Base-by-base conservation (phyloP, 2,113 vertebrate genomes). In the Rhegmatorhina hoffmannsi region DNA sequence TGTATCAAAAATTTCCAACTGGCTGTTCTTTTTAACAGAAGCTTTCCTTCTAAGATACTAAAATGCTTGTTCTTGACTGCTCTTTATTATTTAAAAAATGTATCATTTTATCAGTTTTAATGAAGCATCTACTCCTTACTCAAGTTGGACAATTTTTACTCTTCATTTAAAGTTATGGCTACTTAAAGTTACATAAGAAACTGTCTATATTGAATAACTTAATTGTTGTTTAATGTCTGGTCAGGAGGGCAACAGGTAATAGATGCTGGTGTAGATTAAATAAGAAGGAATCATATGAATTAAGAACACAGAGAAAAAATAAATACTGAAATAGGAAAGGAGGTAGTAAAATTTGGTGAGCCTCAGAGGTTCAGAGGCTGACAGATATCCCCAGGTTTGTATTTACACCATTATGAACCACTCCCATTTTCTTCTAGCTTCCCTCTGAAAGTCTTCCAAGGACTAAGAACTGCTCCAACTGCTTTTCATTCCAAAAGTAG, bases 401-500 rank as follows among this genome's bases (percentile, higher is more conserved):
- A 40, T 90, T 74, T 67, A 29, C 12, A 89, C 60, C 5, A 0
- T 90, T 84, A 72, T 3, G n/a, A 83, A 67, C 46, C 38, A 8
- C 84, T 88, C 78, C 33, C 23, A 1, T 77, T 69, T 95, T 77
- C 55, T 78, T 86, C 73, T 31, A 7, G 64, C 83, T 87, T 89
- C 76, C 24, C 13, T 80, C 59, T 53, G 33, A 70, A 84, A 38
- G 34, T 67, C 83, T 89, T 92, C 76, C 63, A 77, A 93, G 56
- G 56, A 55, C 70, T 23, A 38, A 80, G 44, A 89, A 88, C 72
- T 7, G 10, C 56, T 77, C 40, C 17, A 60, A 13, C 80, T 78
- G n/a, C 89, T 91, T 92, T 86, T 89, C 84, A 38, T 91, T 91
- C 76, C 84, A 87, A 82, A 88, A 89, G 69, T 40, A 59, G 31